Evolutionary conservation across 2,113 vertebrate genomes (phyloP).

Genomic region (Austrofundulus limnaeus): DNA sequence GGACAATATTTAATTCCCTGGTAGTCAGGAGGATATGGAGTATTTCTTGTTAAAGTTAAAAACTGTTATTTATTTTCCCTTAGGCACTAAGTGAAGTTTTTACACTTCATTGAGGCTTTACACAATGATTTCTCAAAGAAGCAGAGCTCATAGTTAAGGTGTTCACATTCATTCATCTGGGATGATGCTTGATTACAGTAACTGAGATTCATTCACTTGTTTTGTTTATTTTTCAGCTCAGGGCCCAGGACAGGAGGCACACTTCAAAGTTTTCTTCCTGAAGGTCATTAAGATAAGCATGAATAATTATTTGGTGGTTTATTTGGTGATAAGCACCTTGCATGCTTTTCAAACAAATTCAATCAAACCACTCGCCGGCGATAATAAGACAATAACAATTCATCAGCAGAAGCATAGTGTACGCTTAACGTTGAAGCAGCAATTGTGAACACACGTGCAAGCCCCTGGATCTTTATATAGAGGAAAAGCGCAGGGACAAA

Average conservation of each 20-base stretch:
- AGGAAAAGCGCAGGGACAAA: conserved; percentile 23
- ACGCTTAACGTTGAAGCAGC: conserved; percentile 17
- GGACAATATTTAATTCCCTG: too few relatives aligned
- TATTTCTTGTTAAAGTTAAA: background rate
- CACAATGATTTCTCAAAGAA: conserved; percentile 7
- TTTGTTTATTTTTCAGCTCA: conserved; percentile 11
- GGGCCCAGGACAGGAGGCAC: background rate
- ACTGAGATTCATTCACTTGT: conserved; percentile 16
- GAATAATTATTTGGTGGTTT: conserved; percentile 52
- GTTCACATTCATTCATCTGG: conserved; percentile 15
- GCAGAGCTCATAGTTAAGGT: background rate
- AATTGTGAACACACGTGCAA: conserved; percentile 17
- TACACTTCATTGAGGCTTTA: background rate
- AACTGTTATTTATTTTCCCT: background rate
- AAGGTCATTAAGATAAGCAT: conserved; percentile 59
- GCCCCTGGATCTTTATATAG: conserved; percentile 23
- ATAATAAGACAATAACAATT: conserved; percentile 42
- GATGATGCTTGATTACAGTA: conserved; percentile 15
- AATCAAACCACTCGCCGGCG: conserved; percentile 46
- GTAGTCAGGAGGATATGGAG: too few relatives aligned
- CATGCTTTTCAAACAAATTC: conserved; percentile 40
- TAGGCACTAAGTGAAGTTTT: background rate
- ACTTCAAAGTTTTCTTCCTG: conserved; percentile 31
- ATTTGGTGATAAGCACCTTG: conserved; percentile 46
- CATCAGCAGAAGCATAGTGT: conserved; percentile 38